Percentiles rank a stretch among this genome's conserved stretches.
Conservation (phyloP, 2,113 vertebrate genomes). For the Platichthys flesus region DNA sequence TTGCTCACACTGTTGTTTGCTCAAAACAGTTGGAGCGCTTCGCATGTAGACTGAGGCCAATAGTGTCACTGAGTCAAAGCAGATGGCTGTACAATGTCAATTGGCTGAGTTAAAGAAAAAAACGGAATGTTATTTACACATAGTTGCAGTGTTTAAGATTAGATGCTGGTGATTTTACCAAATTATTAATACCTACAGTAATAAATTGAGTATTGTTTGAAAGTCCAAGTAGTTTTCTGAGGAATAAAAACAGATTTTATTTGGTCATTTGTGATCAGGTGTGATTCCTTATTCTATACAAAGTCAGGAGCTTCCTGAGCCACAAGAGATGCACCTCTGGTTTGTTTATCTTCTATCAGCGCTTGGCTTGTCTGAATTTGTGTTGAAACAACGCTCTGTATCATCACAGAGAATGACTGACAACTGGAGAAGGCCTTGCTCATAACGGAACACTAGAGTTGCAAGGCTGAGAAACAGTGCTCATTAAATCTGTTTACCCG, state of each 20-base stretch:
- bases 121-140: no score
- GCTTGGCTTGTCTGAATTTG: not conserved
- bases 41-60: not conserved
- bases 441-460: not conserved
- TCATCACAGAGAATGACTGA: not conserved
- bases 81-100: not conserved
- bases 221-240: not conserved
- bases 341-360: not conserved
- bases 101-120: not conserved
- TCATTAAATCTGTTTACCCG: constrained; percentile 26
- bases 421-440: constrained; percentile 3
- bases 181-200: no score
- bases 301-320: not conserved
- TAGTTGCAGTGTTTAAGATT: no score
- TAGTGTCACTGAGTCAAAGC: not conserved
- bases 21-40: not conserved
- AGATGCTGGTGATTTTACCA: no score
- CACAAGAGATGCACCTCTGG: constrained; percentile 1
- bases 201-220: not conserved
- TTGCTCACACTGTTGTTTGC: not conserved
- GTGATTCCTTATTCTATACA: not conserved
- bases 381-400: not conserved
- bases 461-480: constrained; percentile 2
- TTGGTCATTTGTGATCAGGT: not conserved
- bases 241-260: not conserved